Evolutionary conservation across 2,888 invertebrate genomes (phyloP).

Genomic region (Leptura quadrifasciata): DNA sequence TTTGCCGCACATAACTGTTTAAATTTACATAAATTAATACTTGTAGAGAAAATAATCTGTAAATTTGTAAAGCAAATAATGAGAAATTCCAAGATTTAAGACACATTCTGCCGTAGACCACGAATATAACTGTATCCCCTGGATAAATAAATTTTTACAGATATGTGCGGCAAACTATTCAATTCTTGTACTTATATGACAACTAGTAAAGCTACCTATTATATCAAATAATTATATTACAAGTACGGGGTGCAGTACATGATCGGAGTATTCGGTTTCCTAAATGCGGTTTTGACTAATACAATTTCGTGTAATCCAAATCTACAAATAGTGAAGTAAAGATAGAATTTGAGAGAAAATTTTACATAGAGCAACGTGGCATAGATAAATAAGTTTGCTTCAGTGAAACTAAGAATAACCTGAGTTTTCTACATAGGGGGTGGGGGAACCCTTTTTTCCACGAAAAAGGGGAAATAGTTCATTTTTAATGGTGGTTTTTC

Average conservation of each 20-base stretch:
- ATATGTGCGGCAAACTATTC: constrained; percentile 5
- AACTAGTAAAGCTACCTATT: constrained; percentile 18
- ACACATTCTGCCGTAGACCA: background rate
- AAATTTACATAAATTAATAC: background rate
- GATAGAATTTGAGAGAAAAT: no score
- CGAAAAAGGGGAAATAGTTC: no score
- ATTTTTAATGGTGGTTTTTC: no score
- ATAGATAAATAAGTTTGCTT: no score
- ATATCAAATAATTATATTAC: constrained; percentile 16
- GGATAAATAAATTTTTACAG: background rate
- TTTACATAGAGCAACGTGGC: no score
- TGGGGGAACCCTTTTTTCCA: no score
- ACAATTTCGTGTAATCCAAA: background rate
- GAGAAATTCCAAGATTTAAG: background rate
- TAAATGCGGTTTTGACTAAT: background rate
- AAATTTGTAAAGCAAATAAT: background rate
- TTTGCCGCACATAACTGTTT: constrained; percentile 4
- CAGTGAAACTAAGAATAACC: no score
- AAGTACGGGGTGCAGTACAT: background rate
- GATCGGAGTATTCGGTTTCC: background rate
- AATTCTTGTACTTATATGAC: constrained; percentile 15
- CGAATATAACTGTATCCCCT: background rate
- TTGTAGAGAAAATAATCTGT: background rate
- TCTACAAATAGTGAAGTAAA: background rate
- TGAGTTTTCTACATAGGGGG: no score